Base-by-base conservation (phyloP, 2,113 vertebrate genomes). In the Psittacula cyanocephala region DNA sequence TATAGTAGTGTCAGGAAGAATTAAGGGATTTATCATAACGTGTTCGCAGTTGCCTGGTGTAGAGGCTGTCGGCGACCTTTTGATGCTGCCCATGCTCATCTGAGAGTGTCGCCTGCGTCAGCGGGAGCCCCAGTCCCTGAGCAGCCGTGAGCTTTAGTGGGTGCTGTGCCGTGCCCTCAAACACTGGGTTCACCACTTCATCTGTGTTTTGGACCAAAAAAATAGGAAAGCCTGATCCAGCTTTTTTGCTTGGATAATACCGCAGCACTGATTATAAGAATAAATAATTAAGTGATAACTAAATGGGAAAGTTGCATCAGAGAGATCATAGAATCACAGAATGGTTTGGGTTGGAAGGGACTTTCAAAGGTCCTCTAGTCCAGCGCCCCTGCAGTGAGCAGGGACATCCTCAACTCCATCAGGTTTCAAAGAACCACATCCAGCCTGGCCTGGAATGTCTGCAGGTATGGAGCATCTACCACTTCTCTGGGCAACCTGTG, bases 261-360 rank as follows among this genome's bases (percentile, higher is more conserved):
- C 0, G 0, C 4, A 11, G 53, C 8, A 4, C 55, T 70, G 5
- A 33, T 83, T 23, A 11, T 4, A 29, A 15, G 46, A 62, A 60
- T 7, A 71, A 81, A 69, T 71, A 67, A 44, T 31, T 20, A 41
- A 64, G 24, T 63, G 23, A 27, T n/a, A 4, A 65, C 28, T 41
- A 53, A 59, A 69, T 20, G 41, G 59, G 67, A 55, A 52, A 69
- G 57, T 1, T 2, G 24, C 33, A 11, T 9, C 27, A 33, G 65
- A 33, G 18, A 3, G 13, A 17, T 46, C 20, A 59, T 59, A n/a
- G 57, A 59, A n/a, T 59, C 57, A 35, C 22, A 16, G 22, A 59
- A 15, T 10, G 57, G 9, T 59, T 59, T 59, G 57, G 13, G 57
- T 35, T 59, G 57, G 33, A 59, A 59, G 33, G 57, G 33, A 35